Percentiles rank a stretch among this genome's conserved stretches.
Conservation (phyloP, 2,113 vertebrate genomes). For the Azemiops feae region DNA sequence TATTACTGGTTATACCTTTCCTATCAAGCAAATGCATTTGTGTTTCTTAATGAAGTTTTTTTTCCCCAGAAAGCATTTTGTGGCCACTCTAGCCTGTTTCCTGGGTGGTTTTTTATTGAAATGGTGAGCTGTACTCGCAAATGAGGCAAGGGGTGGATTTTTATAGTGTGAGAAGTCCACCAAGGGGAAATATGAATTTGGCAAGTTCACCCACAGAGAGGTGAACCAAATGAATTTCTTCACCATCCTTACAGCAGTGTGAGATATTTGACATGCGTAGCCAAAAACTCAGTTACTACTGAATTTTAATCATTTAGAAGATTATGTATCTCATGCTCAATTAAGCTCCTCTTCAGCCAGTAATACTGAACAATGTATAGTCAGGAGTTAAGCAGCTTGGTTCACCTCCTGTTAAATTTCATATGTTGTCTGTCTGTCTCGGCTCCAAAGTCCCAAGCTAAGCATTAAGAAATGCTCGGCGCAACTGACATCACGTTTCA, state of each 20-base stretch:
- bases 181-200: not conserved
- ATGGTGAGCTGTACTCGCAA: not conserved
- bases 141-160: not conserved
- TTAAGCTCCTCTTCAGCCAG: not conserved
- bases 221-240: not conserved
- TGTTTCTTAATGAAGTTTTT: not conserved
- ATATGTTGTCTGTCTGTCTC: constrained; percentile 1
- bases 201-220: not conserved
- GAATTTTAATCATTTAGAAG: constrained; percentile 1
- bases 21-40: not conserved
- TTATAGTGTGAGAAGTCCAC: not conserved
- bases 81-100: not conserved
- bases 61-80: not conserved
- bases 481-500: not conserved
- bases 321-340: not conserved
- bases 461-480: not conserved
- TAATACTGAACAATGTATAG: not conserved
- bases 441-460: not conserved
- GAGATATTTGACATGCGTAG: not conserved
- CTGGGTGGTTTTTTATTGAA: not conserved
- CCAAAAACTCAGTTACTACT: not conserved
- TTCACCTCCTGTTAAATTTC: not conserved
- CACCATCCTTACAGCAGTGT: not conserved
- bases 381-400: not conserved
- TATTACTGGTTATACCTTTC: not conserved